Evolutionary conservation across 1,140 invertebrate species (phyloP), one percentile per base, ranked within the genome.

Genomic region (Planococcus citri): DNA sequence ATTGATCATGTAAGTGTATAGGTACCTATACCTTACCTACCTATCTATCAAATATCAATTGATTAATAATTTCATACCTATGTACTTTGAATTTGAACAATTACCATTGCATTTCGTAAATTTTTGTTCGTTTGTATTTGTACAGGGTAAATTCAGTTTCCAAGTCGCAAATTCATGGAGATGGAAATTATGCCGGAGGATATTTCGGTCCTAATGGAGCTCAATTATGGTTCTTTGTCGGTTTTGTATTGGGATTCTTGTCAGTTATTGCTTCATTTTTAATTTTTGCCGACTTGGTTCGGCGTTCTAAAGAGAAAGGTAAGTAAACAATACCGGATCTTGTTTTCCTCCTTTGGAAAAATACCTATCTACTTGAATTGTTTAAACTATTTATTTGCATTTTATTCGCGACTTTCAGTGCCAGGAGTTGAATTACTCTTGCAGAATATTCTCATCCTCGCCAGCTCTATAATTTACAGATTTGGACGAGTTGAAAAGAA

Each of bases 191-290:
- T 76, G 87, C 88, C 20, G 90, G 87, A 22, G 94, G 94, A 0
- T 94, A 91, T 77, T 81, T 95, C 70, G 95, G 94, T 12, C 86
- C 91, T 1, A 85, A 89, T 78, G 93, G 93, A 64, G 91, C 94
- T 17, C 83, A 91, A 71, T 84, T 93, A n/a, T 98, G 95, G 94
- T 80, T 99, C 0, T 97, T 99, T 77, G 79, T 96, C 64, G 97
- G 95, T 3, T 97, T 99, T 80, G 87, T 98, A 0, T 84, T 98
- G 74, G 94, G 94, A 69, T 99, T 99, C 81, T 91, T 91, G 0
- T 87, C 94, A 1, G 85, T 98, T 10, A 97, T 98, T 76, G 95
- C 94, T 24, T 87, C 95, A 12, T 89, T 91, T 75, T 97, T 99
- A 73, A 83, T 98, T 70, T 95, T 98, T 82, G 90, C 85, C 38